These are phyloP conservation scores for Naja naja DNA, from an alignment of 2,113 vertebrate genomes.

Conservation along the genomic window DNA sequence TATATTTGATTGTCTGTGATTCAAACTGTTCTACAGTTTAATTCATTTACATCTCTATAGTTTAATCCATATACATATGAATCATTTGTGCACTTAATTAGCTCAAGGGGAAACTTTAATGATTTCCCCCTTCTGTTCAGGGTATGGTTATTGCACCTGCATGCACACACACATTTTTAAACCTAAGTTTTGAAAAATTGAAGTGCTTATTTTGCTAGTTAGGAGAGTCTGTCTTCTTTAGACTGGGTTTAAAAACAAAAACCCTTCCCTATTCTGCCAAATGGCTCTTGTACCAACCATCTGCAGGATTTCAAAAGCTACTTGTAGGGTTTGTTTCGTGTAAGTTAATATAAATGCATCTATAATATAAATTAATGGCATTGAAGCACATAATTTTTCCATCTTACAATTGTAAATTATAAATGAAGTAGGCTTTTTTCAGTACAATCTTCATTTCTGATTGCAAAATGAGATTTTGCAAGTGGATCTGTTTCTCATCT, in stretches of 20 bases:
- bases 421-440: neutral
- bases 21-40: neutral
- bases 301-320: neutral
- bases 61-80: neutral
- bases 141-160: neutral
- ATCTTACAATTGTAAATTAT: neutral
- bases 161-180: neutral
- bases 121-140: neutral
- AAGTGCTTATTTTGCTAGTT: neutral
- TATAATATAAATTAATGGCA: too few species aligned
- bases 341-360: neutral
- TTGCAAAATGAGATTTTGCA: neutral
- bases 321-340: neutral
- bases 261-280: neutral
- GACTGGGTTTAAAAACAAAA: neutral
- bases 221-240: neutral
- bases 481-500: neutral
- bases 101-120: neutral
- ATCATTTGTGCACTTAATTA: neutral
- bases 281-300: neutral
- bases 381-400: neutral
- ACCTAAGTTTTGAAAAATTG: neutral
- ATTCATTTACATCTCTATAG: neutral
- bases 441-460: neutral
- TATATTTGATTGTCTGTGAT: neutral